Evolutionary conservation across 2,797 vertebrate species (phyloP), one percentile per base, ranked within the genome.

Genomic region (Geotrypetes seraphini): DNA sequence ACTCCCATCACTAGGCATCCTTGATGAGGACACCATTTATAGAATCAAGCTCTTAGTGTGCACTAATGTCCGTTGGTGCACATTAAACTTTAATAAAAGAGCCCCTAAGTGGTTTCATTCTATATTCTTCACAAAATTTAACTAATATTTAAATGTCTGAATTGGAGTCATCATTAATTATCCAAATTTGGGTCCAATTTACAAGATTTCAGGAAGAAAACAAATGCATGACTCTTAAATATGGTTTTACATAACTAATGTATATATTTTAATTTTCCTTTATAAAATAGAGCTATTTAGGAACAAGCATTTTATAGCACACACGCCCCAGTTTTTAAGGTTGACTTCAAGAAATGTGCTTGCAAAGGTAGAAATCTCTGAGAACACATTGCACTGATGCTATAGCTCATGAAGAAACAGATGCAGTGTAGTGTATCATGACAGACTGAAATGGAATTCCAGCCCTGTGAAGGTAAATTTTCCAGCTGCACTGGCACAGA

Each of bases 381-480:
- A 32, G 20, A 65, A 35, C 25, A 31, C 25, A 7, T n/a, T 46
- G 33, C 27, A 20, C 14, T 25, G 41, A 6, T 21, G 23, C 32
- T 36, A 46, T 62, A 50, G 50, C 57, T 69, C 59, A 45, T 35
- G 59, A 62, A 60, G 60, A 66, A 71, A 33, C 53, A 62, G 56
- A 56, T 1, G 40, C 72, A 81, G 63, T 54, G 68, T 75, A 72
- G 77, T 81, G 73, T 75, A 73, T 78, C 65, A 59, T 61, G 56
- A 63, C 67, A 73, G 65, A 57, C 68, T 60, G 66, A 78, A 74
- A 82, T 74, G 54, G 53, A 74, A 71, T 71, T 65, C 53, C 48
- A 60, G 43, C 32, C 41, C 0, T 67, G 51, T 60, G 67, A 71
- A 79, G 72, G 72, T 77, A 79, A 73, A 79, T 75, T 77, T 76